phyloP scores from a whole-genome alignment of 2,797 vertebrate species.

The Lepidocolaptes lacrymiger region DNA sequence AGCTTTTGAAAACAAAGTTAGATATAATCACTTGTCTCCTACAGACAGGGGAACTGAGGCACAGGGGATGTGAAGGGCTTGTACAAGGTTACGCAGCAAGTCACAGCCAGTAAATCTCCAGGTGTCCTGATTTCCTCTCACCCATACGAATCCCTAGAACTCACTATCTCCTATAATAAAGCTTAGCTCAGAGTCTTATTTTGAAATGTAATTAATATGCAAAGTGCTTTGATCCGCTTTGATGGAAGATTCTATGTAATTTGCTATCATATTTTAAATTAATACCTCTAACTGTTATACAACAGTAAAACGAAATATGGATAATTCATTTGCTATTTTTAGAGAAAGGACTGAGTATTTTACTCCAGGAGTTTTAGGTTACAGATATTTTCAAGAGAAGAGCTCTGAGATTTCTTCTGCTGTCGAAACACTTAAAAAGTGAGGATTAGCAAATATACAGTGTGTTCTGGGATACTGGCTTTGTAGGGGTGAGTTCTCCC shows the following conservation, averaged over 20 bases:
- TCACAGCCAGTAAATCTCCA: not conserved
- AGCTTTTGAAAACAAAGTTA: not conserved
- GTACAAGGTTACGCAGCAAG: not conserved
- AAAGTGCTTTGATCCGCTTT: slow-evolving; percentile 34
- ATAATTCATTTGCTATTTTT: slow-evolving; percentile 24
- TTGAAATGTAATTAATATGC: slow-evolving; percentile 53
- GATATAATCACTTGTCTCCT: not conserved
- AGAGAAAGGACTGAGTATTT: not conserved
- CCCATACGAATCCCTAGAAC: not conserved
- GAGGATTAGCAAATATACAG: slow-evolving; percentile 58
- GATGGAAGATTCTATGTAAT: slow-evolving; percentile 1
- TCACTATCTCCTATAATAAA: slow-evolving; percentile 23
- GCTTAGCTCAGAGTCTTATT: slow-evolving; percentile 29
- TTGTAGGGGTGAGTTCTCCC: slow-evolving; percentile 49
- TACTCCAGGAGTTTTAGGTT: slow-evolving; percentile 9
- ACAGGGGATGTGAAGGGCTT: not conserved
- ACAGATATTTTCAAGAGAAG: not conserved
- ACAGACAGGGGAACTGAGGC: not conserved
- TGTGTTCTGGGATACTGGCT: slow-evolving; percentile 54
- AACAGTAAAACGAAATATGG: not conserved
- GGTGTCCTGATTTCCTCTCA: slow-evolving; percentile 28
- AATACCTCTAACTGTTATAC: slow-evolving; percentile 21
- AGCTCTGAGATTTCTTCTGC: slow-evolving; percentile 17
- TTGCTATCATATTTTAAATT: slow-evolving; percentile 16
- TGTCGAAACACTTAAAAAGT: slow-evolving; percentile 48